A percentile compares a stretch with the other conserved stretches of the same genome.
Evolutionary conservation across 2,888 invertebrate species (phyloP).

Genomic region (Boloria euphrosyne): DNA sequence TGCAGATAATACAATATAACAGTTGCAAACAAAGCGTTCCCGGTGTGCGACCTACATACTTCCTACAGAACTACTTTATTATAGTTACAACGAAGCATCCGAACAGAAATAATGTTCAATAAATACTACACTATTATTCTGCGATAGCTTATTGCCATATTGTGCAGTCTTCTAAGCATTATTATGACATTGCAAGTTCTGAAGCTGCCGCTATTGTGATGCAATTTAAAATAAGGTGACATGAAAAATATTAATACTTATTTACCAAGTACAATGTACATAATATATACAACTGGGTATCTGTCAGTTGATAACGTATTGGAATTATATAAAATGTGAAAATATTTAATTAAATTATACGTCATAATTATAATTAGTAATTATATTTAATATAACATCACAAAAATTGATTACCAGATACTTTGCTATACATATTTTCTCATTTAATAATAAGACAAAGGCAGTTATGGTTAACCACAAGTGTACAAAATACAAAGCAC

Average conservation of each 20-base stretch:
- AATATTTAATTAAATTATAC: too few relatives aligned
- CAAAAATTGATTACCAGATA: too few relatives aligned
- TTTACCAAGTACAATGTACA: background rate
- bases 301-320: too few relatives aligned
- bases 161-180: slow-evolving; percentile 28
- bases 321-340: too few relatives aligned
- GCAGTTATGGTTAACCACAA: too few relatives aligned
- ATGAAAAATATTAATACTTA: background rate
- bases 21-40: slow-evolving; percentile 62
- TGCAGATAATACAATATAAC: slow-evolving; percentile 64
- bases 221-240: background rate
- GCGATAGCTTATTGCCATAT: slow-evolving; percentile 34
- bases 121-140: slow-evolving; percentile 32
- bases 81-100: slow-evolving; percentile 33
- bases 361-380: too few relatives aligned
- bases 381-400: too few relatives aligned
- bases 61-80: slow-evolving; percentile 46
- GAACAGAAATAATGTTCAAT: slow-evolving; percentile 37
- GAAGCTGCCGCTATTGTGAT: slow-evolving; percentile 9
- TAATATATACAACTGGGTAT: too few relatives aligned
- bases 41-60: slow-evolving; percentile 60
- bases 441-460: too few relatives aligned
- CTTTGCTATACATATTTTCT: too few relatives aligned
- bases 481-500: too few relatives aligned
- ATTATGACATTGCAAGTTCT: slow-evolving; percentile 20